These are phyloP conservation scores for Psilanteris sp. DNA, from an alignment of 1,140 invertebrate species.

Conservation along the genomic window DNA sequence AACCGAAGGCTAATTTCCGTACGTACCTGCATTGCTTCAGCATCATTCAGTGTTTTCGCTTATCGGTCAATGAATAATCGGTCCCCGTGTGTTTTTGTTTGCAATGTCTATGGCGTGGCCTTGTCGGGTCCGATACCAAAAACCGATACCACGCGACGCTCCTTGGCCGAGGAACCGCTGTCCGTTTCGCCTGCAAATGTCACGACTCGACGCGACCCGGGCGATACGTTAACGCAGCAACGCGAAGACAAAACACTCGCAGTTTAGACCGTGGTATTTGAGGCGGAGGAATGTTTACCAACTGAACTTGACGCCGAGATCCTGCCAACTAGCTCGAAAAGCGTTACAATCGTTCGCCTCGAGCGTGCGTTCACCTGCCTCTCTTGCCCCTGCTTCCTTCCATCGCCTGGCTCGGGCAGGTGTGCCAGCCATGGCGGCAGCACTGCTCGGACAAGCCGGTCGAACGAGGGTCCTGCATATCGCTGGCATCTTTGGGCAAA, in stretches of 20 bases:
- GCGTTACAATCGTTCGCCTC: constrained; percentile 55
- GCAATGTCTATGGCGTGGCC: constrained; percentile 15
- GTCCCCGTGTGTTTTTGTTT: constrained; percentile 38
- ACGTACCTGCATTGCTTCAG: constrained; percentile 64
- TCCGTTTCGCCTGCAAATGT: constrained; percentile 1
- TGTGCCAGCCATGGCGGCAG: constrained; percentile 46
- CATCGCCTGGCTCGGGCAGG: constrained; percentile 35
- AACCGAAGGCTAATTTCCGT: too few species aligned
- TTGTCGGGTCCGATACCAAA: constrained; percentile 12
- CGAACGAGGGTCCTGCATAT: constrained; percentile 2
- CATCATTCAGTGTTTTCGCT: constrained; percentile 50
- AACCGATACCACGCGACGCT: too few species aligned
- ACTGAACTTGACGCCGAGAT: constrained; percentile 47
- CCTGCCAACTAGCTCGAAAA: constrained; percentile 55
- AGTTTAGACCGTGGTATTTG: constrained; percentile 16
- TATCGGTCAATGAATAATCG: constrained; percentile 22
- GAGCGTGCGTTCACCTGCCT: constrained; percentile 57
- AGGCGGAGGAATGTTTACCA: constrained; percentile 29
- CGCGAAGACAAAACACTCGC: constrained; percentile 7
- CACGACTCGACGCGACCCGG: constrained; percentile 10
- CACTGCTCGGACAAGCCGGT: constrained; percentile 27
- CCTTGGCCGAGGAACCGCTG: too few species aligned
- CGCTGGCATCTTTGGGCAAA: too few species aligned
- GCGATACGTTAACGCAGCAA: constrained; percentile 1
- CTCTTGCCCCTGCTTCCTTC: constrained; percentile 52